Base-by-base conservation (phyloP, 2,113 vertebrate genomes). In the Callorhinus ursinus region DNA sequence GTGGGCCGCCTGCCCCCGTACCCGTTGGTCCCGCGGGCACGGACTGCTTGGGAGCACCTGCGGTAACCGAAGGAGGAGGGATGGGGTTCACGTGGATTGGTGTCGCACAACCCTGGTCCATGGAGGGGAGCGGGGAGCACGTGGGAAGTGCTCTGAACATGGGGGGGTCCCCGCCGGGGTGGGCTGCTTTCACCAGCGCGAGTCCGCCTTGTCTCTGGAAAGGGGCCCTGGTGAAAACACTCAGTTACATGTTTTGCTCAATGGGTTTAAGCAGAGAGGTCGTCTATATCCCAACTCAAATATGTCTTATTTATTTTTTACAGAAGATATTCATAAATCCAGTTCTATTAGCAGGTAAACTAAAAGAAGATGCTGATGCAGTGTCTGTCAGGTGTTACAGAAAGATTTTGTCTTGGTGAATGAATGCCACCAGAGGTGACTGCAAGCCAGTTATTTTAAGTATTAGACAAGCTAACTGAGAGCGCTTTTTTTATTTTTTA, bases 101-200 rank as follows among this genome's bases (percentile, higher is more conserved):
- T 5, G 57, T 63, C 57, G 6, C 33, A 63, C n/a, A 11, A 42
- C 31, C n/a, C 86, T 74, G 51, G 42, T 24, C 67, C 21, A 0
- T 6, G 36, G 69, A 12, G n/a, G 10, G 22, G 19, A 22, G n/a
- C 19, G 2, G n/a, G n/a, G 31, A 67, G n/a, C 9, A 1, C 4
- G 1, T 2, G 4, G 69, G 69, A 71, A 18, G 36, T 1, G 19
- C 10, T 19, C 33, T 72, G 69, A 39, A 72, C 10, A 22, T 6
- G 2, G 36, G 65, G 31, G 7, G 7, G 2, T 1, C 55, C 13
- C 13, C 2, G 13, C 28, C 3, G 63, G 28, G 11, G 3, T 15
- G 65, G 31, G 65, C 31, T 31, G 31, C 65, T 33, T 26, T 61
- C 28, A 24, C 39, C 46, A n/a, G 31, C 19, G 24, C 5, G 65